Base-by-base conservation (phyloP, 1,140 invertebrate species). In the Gonatopus flavifemur region DNA sequence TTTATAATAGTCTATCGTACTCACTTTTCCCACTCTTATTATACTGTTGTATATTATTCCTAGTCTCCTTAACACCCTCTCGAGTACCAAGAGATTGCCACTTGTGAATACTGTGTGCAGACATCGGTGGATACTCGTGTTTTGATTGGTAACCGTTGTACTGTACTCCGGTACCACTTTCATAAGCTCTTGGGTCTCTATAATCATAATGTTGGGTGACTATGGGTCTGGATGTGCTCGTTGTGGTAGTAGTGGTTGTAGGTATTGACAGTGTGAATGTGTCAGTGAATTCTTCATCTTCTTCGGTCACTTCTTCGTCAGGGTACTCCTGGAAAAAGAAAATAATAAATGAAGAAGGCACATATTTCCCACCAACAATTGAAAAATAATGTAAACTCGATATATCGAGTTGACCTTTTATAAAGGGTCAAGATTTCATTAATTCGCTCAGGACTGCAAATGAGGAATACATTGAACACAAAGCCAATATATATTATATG, bases 41-140 rank as follows among this genome's bases (percentile, higher is more conserved):
- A 38, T 41, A 61, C 20, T 63, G 64, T 28, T 58, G 52, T 55
- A 64, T 64, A 40, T 52, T 69, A 53, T 52, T 61, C 20, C 72
- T 56, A 13, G 69, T 65, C 38, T 74, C 65, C 48, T 65, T 69
- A 38, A 74, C 68, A 49, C 62, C 53, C 32, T 74, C 70, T 43
- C 66, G 62, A 36, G 66, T 71, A 3, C 72, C 70, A 22, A 76
- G 70, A 10, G 62, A 55, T 41, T 72, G 62, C 72, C 72, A 76
- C 60, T 74, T 76, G 52, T 66, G 63, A 2, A 47, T 50, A 37
- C 72, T 76, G 50, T 73, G 60, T 13, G 62, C 53, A 12, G 71
- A 73, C 71, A 75, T 74, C 9, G 71, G 46, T 8, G 70, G 70
- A 30, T 75, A 75, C 6, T 74, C 71, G 39, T 55, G 65, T 48